A percentile compares a stretch with the other conserved stretches of the same genome.
Evolutionary conservation across 1,140 invertebrate species (phyloP).

Genomic region (Drosophila paulistorum): DNA sequence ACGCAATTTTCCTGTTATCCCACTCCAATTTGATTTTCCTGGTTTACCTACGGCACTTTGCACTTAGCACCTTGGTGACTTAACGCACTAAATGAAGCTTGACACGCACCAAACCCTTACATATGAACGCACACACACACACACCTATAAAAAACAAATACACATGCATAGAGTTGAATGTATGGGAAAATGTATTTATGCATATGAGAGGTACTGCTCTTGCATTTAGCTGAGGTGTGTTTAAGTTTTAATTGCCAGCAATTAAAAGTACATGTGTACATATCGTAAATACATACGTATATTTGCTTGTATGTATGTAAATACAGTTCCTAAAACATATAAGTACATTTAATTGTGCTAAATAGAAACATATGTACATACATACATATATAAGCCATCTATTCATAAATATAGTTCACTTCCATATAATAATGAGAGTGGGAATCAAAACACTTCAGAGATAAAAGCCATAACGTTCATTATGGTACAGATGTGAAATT

Average conservation of each 20-base stretch:
- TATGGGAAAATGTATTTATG: neutral
- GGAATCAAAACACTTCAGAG: slow-evolving; percentile 3
- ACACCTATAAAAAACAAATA: neutral
- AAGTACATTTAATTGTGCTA: slow-evolving; percentile 4
- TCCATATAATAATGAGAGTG: neutral
- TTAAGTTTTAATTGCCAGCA: slow-evolving; percentile 82
- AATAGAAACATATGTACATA: neutral
- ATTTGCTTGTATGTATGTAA: slow-evolving; percentile 35
- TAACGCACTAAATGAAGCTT: slow-evolving; percentile 75
- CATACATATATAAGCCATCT: neutral
- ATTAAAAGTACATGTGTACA: slow-evolving; percentile 75
- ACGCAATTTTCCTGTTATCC: slow-evolving; percentile 75
- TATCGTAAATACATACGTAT: slow-evolving; percentile 14
- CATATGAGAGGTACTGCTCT: slow-evolving; percentile 8
- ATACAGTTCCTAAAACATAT: slow-evolving; percentile 44
- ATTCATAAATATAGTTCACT: neutral
- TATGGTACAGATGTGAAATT: slow-evolving; percentile 7
- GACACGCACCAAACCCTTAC: slow-evolving; percentile 58
- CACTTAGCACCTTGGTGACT: slow-evolving; percentile 78
- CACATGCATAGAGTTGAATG: neutral
- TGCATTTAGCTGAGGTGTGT: slow-evolving; percentile 42
- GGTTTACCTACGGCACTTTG: slow-evolving; percentile 16
- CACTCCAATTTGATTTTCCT: slow-evolving; percentile 19
- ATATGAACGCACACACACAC: neutral
- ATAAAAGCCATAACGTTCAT: slow-evolving; percentile 6